Conservation (phyloP, 2,888 invertebrate species). For the Barypeithes pellucidus region DNA sequence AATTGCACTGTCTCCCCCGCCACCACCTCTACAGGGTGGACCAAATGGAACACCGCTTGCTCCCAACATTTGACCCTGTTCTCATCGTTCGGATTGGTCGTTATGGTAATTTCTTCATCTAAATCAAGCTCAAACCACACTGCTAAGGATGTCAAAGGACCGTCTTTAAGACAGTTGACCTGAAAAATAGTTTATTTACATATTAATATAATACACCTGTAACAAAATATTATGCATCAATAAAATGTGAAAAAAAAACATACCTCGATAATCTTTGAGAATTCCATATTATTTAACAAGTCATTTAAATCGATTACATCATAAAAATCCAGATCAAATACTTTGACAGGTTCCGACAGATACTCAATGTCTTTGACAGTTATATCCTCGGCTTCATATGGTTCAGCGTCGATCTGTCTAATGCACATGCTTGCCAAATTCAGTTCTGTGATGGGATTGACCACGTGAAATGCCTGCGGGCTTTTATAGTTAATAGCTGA, state of each 20-base stretch:
- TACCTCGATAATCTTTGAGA: slow-evolving; percentile 56
- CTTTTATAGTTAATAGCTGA: slow-evolving; percentile 52
- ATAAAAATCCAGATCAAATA: slow-evolving; percentile 79
- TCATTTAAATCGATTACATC: slow-evolving; percentile 71
- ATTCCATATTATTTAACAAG: slow-evolving; percentile 59
- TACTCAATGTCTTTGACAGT: slow-evolving; percentile 73
- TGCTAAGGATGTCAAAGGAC: slow-evolving; percentile 75
- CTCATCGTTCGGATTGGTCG: slow-evolving; percentile 75
- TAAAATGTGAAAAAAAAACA: not conserved
- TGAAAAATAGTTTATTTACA: slow-evolving; percentile 8
- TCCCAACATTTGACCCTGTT: slow-evolving; percentile 81
- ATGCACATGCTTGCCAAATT: slow-evolving; percentile 66
- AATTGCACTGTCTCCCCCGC: slow-evolving; percentile 56
- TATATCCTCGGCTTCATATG: slow-evolving; percentile 83
- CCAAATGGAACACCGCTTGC: slow-evolving; percentile 81
- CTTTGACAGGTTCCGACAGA: slow-evolving; percentile 74
- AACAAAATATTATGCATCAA: not conserved
- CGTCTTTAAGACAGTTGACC: slow-evolving; percentile 39
- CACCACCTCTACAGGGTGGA: slow-evolving; percentile 66
- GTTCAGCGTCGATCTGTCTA: slow-evolving; percentile 70
- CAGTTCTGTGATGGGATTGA: slow-evolving; percentile 53
- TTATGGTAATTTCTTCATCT: slow-evolving; percentile 75
- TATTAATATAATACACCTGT: too few relatives aligned
- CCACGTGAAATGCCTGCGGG: slow-evolving; percentile 46
- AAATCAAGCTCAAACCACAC: slow-evolving; percentile 85